Base-by-base conservation (phyloP, 2,888 invertebrate species). In the Lepidonotus clava region DNA sequence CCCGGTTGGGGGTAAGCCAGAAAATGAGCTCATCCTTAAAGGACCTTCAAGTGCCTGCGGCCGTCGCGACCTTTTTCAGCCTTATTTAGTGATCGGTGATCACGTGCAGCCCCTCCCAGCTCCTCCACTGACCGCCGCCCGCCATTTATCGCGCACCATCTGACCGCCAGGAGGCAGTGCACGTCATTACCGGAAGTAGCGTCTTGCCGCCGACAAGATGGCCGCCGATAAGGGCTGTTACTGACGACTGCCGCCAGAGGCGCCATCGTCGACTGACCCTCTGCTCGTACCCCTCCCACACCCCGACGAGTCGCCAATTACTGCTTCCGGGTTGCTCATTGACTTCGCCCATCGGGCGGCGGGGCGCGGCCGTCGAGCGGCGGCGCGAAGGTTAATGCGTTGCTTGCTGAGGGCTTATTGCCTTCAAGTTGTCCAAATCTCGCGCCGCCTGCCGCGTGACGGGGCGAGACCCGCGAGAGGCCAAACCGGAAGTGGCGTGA, bases 121-220 rank as follows among this genome's bases (percentile, higher is more conserved):
- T 46, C 41, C 14, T 6, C 5, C 51, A 28, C 6, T 80, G 80
- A 80, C 80, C 80, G 34, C 4, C 34, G 2, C 1, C 24, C 36
- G n/a, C 34, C 76, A 6, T 11, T 34, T 80, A 80, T 80, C 80
- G 18, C 24, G 46, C 80, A 80, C 80, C 80, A 80, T 80, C 80
- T 80, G 46, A 80, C 80, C 80, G 80, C 80, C 28, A 41, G 80
- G 80, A 46, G 77, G 80, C 80, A 80, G 80, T 46, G 46, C 80
- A 80, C 80, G 51, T 46, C 80, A 80, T 80, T 80, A 80, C 51
- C 14, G 28, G 51, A 18, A 51, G 24, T 46, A 46, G n/a, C 80
- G 24, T 46, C 80, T 80, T 40, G 71, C 41, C 11, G 32, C 1
- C 5, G 28, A 5, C 80, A 46, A 32, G 80, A 80, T 80, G 51